Evolutionary conservation across 2,113 vertebrate genomes (phyloP).

Genomic region (Choloepus hoffmanni): DNA sequence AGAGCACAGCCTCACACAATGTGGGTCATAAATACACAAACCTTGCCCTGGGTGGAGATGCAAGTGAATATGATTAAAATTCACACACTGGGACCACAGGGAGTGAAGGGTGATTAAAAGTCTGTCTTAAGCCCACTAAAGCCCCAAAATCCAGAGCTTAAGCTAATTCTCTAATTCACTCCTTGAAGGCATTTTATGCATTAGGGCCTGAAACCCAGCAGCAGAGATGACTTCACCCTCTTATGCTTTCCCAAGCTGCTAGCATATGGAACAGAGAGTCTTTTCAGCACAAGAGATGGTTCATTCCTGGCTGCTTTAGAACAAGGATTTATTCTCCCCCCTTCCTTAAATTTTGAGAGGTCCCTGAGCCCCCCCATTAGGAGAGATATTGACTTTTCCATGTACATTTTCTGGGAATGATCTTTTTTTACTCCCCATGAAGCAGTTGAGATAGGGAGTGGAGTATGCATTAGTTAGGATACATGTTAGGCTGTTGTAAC

Average conservation of each 20-base stretch:
- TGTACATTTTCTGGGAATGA: background rate
- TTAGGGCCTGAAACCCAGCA: background rate
- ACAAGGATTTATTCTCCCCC: conserved; percentile 20
- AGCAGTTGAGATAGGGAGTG: background rate
- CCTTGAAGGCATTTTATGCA: conserved; percentile 62
- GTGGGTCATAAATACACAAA: conserved; percentile 24
- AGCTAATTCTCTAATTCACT: conserved; percentile 72
- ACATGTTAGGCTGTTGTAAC: background rate
- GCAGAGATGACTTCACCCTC: background rate
- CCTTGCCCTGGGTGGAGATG: conserved; percentile 21
- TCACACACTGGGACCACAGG: conserved; percentile 56
- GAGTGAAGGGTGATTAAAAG: conserved; percentile 65
- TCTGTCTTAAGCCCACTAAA: conserved; percentile 73
- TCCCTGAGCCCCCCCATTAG: background rate
- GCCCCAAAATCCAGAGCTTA: conserved; percentile 77
- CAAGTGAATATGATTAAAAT: conserved; percentile 68
- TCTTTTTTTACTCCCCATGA: background rate
- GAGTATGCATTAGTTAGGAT: background rate
- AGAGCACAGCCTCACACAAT: background rate
- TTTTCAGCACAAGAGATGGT: conserved; percentile 9
- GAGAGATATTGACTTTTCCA: conserved; percentile 28
- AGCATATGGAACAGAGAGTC: conserved; percentile 48
- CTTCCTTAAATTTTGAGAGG: conserved; percentile 15
- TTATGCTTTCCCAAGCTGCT: background rate
- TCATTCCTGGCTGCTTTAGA: background rate